Evolutionary conservation across 2,888 invertebrate species (phyloP), one percentile per base, ranked within the genome.

Genomic region (Germaria angustata): DNA sequence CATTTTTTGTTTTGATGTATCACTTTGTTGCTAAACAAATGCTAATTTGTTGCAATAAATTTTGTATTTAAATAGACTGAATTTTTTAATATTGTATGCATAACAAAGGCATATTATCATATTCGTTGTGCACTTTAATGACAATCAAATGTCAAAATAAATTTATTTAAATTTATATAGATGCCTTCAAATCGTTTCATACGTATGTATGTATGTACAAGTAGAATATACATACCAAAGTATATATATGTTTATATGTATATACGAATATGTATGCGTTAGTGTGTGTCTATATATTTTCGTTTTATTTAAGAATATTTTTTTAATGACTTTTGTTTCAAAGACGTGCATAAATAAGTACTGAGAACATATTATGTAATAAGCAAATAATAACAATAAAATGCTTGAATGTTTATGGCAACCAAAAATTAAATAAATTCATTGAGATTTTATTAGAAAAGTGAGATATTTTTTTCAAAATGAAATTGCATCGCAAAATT

Each of bases 361-460:
- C 44, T 32, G 2, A 28, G 46, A 63, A 63, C 24, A 20, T 20
- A 63, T 79, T 71, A 57, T 72, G 72, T 46, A 72, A 79, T 39
- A 39, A 69, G 24, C 8, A 49, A 57, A 55, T 15, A 44, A 51
- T 61, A 24, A 41, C 41, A 51, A 77, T 71, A 39, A 78, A 78
- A 55, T 28, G 69, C 69, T 69, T 63, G 36, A 71, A 28, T 71
- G 61, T 69, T 69, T 55, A 22, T 36, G 13, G 53, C n/a, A 2
- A 51, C 1, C 2, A 51, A 65, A 61, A 46, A 55, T 20, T n/a
- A 28, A 13, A 28, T 36, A 15, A 72, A 32, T 59, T 46, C 22
- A 9, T 72, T 39, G 9, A 39, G n/a, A 9, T 20, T 65, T 22
- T 34, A 5, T 61, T 11, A 49, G 32, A 57, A 72, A 24, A 49